Evolutionary conservation across 2,113 vertebrate species (phyloP), one percentile per base, ranked within the genome.

Genomic region (Protomyctophum bolini): DNA sequence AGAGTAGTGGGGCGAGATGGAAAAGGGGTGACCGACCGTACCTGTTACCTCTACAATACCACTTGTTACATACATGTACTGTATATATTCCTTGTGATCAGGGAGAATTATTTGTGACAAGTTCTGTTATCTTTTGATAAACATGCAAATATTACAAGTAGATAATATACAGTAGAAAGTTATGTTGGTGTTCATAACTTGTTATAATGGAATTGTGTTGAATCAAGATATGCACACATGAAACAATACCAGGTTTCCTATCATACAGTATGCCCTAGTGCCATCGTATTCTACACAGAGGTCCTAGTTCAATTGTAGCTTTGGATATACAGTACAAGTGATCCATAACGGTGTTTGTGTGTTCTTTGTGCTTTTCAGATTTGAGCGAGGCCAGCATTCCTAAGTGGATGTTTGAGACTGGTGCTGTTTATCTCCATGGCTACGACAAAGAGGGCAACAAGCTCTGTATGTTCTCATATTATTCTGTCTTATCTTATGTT

Each of bases 361-460:
- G 1, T 73, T 9, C 7, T 79, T 50, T 15, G 2, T 77, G 3
- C 3, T 41, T 92, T 92, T 78, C 89, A 99, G 97, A 99, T 76
- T 83, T 99, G 76, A 93, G 75, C n/a, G 98, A 99, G 91, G 93
- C 92, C 75, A 90, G 81, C 78, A 93, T 99, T 91, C 96, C 97
- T 67, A 94, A 83, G 56, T 96, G 95, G 96, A 91, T 97, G 84
- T 94, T 99, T 84, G 96, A 98, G 85, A 93, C 70, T 15, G 97
- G 98, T 67, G 89, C 95, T 4, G 88, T 96, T 73, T 99, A 92
- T 84, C 96, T 99, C 64, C 97, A 98, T 29, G 98, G 97, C 72
- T 99, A 98, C 5, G 98, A 99, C 91, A 99, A 95, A 89, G 98
- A 99, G 68, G 96, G 96, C 73, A 96, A 97, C 92, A 99, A 98